phyloP scores from a whole-genome alignment of 2,113 vertebrate species.

The Nothocercus julius region DNA sequence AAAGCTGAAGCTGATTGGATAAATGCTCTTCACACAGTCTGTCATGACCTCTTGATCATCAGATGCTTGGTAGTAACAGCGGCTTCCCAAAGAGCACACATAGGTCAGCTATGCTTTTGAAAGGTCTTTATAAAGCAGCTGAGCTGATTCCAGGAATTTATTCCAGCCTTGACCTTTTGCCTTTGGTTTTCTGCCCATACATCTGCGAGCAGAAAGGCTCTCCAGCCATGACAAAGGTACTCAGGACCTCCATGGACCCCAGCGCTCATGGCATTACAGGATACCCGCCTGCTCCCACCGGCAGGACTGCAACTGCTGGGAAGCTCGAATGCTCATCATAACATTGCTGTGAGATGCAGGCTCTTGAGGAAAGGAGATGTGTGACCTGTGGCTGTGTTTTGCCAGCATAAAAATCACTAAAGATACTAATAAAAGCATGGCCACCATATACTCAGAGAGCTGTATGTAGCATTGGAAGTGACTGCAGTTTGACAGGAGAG shows the following conservation, averaged over 20 bases:
- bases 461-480: background rate
- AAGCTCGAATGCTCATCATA: background rate
- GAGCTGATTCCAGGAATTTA: background rate
- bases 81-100: background rate
- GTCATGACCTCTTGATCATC: background rate
- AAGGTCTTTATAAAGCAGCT: background rate
- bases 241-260: background rate
- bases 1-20: background rate
- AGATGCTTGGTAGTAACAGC: background rate
- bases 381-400: background rate
- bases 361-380: background rate
- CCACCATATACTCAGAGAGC: background rate
- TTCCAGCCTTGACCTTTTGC: background rate
- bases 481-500: background rate
- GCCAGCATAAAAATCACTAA: background rate
- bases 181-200: background rate
- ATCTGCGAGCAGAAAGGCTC: background rate
- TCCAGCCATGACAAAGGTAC: accelerated
- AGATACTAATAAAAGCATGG: background rate
- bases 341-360: background rate
- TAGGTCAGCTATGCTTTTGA: background rate
- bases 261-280: background rate
- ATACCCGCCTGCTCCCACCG: background rate
- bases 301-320: background rate
- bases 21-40: background rate